These are phyloP conservation scores for Drosophila repleta DNA, from an alignment of 1,140 invertebrate genomes.

Conservation along the genomic window DNA sequence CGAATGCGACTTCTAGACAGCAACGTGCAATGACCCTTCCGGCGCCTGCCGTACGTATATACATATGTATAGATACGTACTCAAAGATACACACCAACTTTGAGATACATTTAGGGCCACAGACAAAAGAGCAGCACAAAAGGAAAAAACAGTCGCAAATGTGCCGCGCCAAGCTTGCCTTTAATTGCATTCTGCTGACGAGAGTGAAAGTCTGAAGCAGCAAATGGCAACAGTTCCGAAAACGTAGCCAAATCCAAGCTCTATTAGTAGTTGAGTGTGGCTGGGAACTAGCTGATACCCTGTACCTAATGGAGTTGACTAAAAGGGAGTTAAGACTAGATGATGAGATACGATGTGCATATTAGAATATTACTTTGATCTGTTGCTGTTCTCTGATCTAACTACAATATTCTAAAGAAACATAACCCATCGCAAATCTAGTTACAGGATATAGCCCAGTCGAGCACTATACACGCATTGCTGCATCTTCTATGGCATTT, in stretches of 20 bases:
- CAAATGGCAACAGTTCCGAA: slow-evolving; percentile 10
- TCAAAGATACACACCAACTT: slow-evolving; percentile 21
- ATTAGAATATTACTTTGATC: too few species aligned
- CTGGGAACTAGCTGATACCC: not conserved
- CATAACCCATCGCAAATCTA: too few species aligned
- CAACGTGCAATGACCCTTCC: slow-evolving; percentile 36
- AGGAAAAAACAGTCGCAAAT: slow-evolving; percentile 48
- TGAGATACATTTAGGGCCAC: slow-evolving; percentile 47
- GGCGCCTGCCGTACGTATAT: slow-evolving; percentile 5
- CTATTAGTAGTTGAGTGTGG: not conserved
- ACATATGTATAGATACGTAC: not conserved
- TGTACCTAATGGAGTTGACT: not conserved
- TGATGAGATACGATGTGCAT: too few species aligned
- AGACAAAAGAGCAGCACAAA: slow-evolving; percentile 43
- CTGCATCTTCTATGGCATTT: not conserved
- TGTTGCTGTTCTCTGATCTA: too few species aligned
- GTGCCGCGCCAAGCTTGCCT: slow-evolving; percentile 31
- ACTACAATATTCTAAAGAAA: too few species aligned
- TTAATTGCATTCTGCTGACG: slow-evolving; percentile 68
- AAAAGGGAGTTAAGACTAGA: not conserved
- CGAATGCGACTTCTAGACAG: slow-evolving; percentile 35
- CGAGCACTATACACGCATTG: not conserved
- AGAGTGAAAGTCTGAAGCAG: slow-evolving; percentile 66
- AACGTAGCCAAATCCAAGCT: slow-evolving; percentile 7
- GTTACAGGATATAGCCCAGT: not conserved